Base-by-base conservation (phyloP, 1,140 invertebrate species). In the Zelostemma sp. region DNA sequence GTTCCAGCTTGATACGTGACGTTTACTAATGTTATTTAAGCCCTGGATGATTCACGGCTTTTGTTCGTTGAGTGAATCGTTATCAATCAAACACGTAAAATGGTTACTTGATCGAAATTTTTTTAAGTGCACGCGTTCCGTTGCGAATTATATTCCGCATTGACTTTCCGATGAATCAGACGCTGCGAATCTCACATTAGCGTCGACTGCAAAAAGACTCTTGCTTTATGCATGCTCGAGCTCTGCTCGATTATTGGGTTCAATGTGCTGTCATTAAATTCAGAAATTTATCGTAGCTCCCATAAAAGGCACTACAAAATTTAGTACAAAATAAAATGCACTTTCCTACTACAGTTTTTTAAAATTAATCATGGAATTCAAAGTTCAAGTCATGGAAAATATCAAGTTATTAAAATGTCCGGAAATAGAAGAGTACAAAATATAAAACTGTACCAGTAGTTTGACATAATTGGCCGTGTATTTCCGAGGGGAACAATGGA, bases 401-500 rank as follows among this genome's bases (percentile, higher is more conserved):
- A n/a, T n/a, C n/a, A n/a, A n/a, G n/a, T n/a, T n/a, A n/a, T n/a
- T n/a, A n/a, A n/a, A n/a, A n/a, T n/a, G n/a, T n/a, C n/a, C n/a
- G n/a, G n/a, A n/a, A n/a, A n/a, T n/a, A n/a, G n/a, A n/a, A n/a
- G n/a, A n/a, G n/a, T n/a, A n/a, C n/a, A n/a, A n/a, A n/a, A n/a
- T n/a, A n/a, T n/a, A n/a, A n/a, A n/a, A n/a, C n/a, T 21, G 74
- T 79, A 88, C 87, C 79, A 57, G 80, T 75, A 14, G 72, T 79
- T 46, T 83, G 78, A 48, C 89, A 87, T 73, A 90, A 87, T 31
- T 85, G 72, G 46, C 79, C 75, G 63, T 90, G 88, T 67, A 87
- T 86, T 61, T 80, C 83, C 58, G 83, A 81, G 50, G 88, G 88
- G 47, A 95, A 82, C 16, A 94, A 74, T 18, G 93, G 89, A 68